phyloP scores from a whole-genome alignment of 1,140 invertebrate genomes.

The Aphelinus atriplicis region DNA sequence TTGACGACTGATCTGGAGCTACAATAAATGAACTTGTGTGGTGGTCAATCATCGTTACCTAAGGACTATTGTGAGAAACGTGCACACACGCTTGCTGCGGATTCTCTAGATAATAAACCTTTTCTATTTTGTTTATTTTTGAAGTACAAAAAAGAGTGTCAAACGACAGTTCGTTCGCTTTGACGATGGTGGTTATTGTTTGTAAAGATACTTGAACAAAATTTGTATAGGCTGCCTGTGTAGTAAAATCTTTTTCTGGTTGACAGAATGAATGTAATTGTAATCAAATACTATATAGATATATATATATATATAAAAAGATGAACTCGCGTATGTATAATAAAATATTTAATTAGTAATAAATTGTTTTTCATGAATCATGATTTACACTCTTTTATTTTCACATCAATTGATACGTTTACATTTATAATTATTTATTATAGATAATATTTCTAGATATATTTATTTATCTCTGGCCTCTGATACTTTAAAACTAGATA shows the following conservation, averaged over 20 bases:
- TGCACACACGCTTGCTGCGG: too few species aligned
- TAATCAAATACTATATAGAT: constrained; percentile 19
- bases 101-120: too few species aligned
- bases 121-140: too few species aligned
- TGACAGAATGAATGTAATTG: constrained; percentile 16
- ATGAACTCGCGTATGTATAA: constrained; percentile 23
- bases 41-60: not conserved
- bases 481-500: too few species aligned
- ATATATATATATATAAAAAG: not conserved
- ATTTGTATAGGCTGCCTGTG: not conserved
- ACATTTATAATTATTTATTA: too few species aligned
- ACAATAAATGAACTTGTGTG: not conserved
- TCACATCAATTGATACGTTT: too few species aligned
- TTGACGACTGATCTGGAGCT: too few species aligned
- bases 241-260: not conserved
- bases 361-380: constrained; percentile 26
- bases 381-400: too few species aligned
- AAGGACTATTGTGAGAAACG: not conserved
- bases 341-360: constrained; percentile 25
- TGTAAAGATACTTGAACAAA: not conserved
- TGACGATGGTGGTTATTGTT: constrained; percentile 1
- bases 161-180: not conserved
- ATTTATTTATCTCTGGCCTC: too few species aligned
- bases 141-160: too few species aligned
- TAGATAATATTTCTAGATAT: too few species aligned